Conservation (phyloP, 2,113 vertebrate species). For the Eptesicus fuscus region DNA sequence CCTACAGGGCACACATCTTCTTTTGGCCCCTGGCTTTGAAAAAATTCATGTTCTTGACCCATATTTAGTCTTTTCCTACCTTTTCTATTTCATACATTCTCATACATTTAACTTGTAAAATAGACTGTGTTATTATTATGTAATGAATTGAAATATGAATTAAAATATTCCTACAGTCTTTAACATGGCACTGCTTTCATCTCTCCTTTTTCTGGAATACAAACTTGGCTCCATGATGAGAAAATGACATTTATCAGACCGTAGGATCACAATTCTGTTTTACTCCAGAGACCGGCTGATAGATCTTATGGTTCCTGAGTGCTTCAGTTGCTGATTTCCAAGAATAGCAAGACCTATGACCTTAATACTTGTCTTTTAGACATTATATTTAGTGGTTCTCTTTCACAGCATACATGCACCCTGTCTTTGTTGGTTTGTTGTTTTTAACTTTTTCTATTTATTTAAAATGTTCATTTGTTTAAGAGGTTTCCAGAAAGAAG, state of each 20-base stretch:
- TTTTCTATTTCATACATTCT: constrained; percentile 78
- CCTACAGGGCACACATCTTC: constrained; percentile 2
- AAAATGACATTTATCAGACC: background rate
- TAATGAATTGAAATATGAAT: constrained; percentile 86
- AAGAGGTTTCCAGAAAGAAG: background rate
- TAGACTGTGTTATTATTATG: constrained; percentile 83
- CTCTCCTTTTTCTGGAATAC: constrained; percentile 16
- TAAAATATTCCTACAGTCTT: constrained; percentile 82
- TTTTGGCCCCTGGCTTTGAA: constrained; percentile 49
- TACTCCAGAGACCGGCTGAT: background rate
- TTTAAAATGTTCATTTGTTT: background rate
- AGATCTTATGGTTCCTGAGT: background rate
- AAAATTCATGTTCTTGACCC: constrained; percentile 72
- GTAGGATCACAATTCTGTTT: background rate
- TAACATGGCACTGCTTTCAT: constrained; percentile 66
- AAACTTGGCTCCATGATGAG: background rate
- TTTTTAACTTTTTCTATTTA: background rate
- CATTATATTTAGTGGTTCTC: background rate
- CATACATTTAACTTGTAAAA: constrained; percentile 84
- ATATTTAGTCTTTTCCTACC: constrained; percentile 77
- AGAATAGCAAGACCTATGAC: background rate
- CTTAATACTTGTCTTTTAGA: background rate
- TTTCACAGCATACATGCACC: background rate
- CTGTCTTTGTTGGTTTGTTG: background rate
- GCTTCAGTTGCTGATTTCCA: background rate